A percentile compares a stretch with the other conserved stretches of the same genome.
Evolutionary conservation across 2,888 invertebrate species (phyloP).

Genomic region (Chironomus riparius): DNA sequence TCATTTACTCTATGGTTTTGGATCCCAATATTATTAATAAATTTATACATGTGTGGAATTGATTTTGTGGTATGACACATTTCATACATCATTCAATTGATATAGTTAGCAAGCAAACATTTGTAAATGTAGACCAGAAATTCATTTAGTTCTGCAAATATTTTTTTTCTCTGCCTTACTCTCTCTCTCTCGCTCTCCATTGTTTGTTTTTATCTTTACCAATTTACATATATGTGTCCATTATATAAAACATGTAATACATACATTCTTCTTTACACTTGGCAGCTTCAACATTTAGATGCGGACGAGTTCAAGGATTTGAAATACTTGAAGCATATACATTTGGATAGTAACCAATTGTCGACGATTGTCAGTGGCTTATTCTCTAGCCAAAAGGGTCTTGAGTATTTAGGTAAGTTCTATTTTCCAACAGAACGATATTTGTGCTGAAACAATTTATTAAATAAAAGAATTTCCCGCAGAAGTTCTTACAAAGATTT

Average conservation of each 20-base stretch:
- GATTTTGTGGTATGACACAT: background rate
- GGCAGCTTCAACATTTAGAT: conserved; percentile 58
- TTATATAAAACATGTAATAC: too few relatives aligned
- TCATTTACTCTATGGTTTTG: background rate
- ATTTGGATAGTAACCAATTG: conserved; percentile 67
- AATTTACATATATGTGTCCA: too few relatives aligned
- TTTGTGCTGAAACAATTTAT: too few relatives aligned
- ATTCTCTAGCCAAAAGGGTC: conserved; percentile 45
- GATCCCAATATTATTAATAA: background rate
- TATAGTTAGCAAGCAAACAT: too few relatives aligned
- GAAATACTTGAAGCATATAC: conserved; percentile 52
- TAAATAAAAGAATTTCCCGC: too few relatives aligned
- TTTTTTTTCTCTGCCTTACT: background rate
- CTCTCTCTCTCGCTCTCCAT: too few relatives aligned
- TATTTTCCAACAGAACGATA: too few relatives aligned
- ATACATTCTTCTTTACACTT: background rate
- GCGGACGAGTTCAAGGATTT: conserved; percentile 63
- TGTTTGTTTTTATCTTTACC: too few relatives aligned
- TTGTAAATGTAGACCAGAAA: background rate
- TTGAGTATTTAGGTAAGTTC: conserved; percentile 39
- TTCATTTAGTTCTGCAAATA: conserved; percentile 3
- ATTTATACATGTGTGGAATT: background rate
- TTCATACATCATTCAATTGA: background rate
- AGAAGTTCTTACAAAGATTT: too few relatives aligned
- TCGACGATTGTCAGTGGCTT: conserved; percentile 65